Evolutionary conservation across 2,113 vertebrate species (phyloP).

Genomic region (Maccullochella peelii): DNA sequence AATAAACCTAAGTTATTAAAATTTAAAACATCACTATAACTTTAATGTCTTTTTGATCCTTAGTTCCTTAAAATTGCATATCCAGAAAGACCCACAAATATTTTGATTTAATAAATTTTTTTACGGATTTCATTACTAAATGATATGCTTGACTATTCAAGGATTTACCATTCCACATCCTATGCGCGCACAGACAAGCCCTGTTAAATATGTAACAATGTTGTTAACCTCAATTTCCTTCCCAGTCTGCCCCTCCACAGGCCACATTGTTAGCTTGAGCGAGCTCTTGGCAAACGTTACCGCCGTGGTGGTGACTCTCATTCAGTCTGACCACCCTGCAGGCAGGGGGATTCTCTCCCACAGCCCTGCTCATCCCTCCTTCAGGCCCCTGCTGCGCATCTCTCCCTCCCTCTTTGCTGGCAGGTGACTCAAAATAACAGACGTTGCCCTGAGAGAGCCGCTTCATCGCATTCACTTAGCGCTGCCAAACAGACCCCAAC

Average conservation of each 20-base stretch:
- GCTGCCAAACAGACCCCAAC: constrained; percentile 66
- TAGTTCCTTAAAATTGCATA: background rate
- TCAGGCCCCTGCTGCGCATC: constrained; percentile 59
- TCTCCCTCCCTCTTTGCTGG: constrained; percentile 71
- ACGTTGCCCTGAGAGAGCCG: constrained; percentile 75
- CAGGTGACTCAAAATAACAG: constrained; percentile 80
- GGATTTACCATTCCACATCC: constrained; percentile 78
- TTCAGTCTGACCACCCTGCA: constrained; percentile 76
- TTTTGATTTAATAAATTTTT: background rate
- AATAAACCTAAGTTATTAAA: background rate
- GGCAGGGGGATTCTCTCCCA: constrained; percentile 68
- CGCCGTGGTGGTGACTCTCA: constrained; percentile 63
- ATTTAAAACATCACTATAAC: background rate
- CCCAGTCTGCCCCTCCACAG: constrained; percentile 75
- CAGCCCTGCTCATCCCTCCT: constrained; percentile 62
- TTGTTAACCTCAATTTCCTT: constrained; percentile 87
- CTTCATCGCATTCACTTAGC: constrained; percentile 72
- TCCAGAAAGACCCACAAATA: constrained; percentile 13
- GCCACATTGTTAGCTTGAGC: constrained; percentile 75
- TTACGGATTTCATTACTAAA: constrained; percentile 25
- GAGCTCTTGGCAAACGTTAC: constrained; percentile 76
- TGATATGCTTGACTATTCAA: constrained; percentile 24
- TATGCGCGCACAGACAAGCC: constrained; percentile 76
- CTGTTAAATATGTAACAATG: constrained; percentile 82
- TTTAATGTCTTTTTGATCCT: constrained; percentile 5